Evolutionary conservation across 2,797 vertebrate species (phyloP), one percentile per base, ranked within the genome.

Genomic region (Sebastes minor): DNA sequence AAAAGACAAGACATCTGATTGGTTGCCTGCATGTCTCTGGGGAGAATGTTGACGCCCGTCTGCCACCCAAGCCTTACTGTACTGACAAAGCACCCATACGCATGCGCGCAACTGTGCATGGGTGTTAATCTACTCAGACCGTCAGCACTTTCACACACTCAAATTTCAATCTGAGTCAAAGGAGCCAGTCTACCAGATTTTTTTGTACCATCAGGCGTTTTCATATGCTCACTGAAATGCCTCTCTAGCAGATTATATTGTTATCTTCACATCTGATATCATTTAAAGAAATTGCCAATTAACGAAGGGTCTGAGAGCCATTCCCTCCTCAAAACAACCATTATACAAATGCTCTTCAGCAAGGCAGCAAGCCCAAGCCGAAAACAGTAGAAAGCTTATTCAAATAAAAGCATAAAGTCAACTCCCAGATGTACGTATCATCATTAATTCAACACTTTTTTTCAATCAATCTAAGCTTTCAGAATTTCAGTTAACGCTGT

Each of bases 111-210:
- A 3, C 56, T 56, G 52, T 38, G 52, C 20, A 52, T 59, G 22
- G 68, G 67, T 77, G 52, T 74, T 75, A 53, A 68, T 79, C 30
- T 46, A 28, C 76, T 75, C 80, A 25, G 38, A 78, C 74, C 18
- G 80, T 93, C 92, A 94, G 91, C 89, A 90, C 63, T 91, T 92
- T 90, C 84, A 72, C 78, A 88, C 78, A 88, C 78, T 92, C 81
- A 88, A 66, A 90, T 91, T 93, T 92, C 85, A 88, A 33, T 76
- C 65, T 9, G 33, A 80, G 61, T 76, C 68, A 83, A 68, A 88
- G 81, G 38, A 76, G 63, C 72, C 65, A 56, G 56, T 74, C 73
- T 10, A 71, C 20, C 66, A 73, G 27, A 57, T 60, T 74, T 84
- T 87, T 84, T 8, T 87, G 81, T 79, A 22, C 60, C 1, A 67